These are phyloP conservation scores for Odontamblyopus lacepedii DNA, from an alignment of 2,797 vertebrate genomes.

Conservation along the genomic window DNA sequence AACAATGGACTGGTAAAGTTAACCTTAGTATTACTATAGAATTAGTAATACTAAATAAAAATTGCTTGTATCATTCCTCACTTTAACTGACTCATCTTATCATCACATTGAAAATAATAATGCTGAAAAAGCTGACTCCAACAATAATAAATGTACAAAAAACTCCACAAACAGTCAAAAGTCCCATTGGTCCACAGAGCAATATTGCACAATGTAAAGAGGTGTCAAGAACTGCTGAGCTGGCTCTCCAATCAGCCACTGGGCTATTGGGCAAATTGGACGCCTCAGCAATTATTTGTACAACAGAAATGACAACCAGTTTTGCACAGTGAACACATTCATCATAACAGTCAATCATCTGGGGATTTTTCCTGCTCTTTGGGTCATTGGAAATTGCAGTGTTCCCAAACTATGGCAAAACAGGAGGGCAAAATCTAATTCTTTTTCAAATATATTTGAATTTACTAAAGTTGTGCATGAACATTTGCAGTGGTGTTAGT, in stretches of 20 bases:
- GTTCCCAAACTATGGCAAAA: neutral
- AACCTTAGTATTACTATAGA: no score
- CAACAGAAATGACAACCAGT: neutral
- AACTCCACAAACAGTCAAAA: neutral
- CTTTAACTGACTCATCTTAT: neutral
- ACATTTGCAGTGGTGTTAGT: neutral
- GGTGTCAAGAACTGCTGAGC: conserved; percentile 1
- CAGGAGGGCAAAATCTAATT: neutral
- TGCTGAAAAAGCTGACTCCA: neutral
- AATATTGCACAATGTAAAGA: conserved; percentile 11
- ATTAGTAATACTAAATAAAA: neutral
- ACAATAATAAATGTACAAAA: neutral
- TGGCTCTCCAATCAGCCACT: neutral
- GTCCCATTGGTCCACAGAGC: neutral
- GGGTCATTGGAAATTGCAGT: neutral
- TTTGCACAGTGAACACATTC: conserved; percentile 7
- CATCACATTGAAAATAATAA: neutral
- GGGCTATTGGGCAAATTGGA: conserved; percentile 1
- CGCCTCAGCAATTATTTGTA: conserved; percentile 6
- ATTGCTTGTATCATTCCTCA: neutral
- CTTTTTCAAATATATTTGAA: neutral
- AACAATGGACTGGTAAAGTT: no score
- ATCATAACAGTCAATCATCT: neutral
- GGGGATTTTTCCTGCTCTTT: neutral
- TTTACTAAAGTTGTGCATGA: no score